Evolutionary conservation across 2,113 vertebrate genomes (phyloP), one percentile per base, ranked within the genome.

Genomic region (Nothocercus nigrocapillus): DNA sequence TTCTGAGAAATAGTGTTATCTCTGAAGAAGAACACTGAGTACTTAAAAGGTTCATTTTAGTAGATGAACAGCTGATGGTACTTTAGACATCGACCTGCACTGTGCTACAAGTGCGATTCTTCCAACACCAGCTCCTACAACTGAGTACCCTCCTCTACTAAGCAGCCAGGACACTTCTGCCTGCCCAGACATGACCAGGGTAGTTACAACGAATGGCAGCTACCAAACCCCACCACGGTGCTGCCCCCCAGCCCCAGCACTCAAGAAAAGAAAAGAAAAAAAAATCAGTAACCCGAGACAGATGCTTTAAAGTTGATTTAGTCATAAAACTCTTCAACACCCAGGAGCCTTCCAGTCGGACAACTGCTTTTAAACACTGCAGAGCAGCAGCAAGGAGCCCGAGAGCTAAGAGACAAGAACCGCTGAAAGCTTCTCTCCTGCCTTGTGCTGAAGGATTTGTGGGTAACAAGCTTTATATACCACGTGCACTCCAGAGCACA

Each of bases 1-100:
- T 93, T 95, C 79, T 86, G 76, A 97, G 90, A 96, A 97, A 89
- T 95, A 97, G 90, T 95, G 94, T 95, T 95, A 83, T 90, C 84
- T 95, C 72, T 80, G 93, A 93, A 95, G 94, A 96, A 90, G 69
- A 95, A 49, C 87, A 92, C 82, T 1, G 3, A 95, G 74, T 95
- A 93, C 70, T 96, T 92, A 76, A 87, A 91, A 93, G 85, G 32
- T 62, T 95, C 76, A 75, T 89, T 95, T 90, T 58, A 87, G 91
- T 49, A 96, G 53, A 82, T 69, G 85, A 83, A 93, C 38, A 96
- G 93, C 4, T 40, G 72, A 95, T 76, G 72, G 93, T 88, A 80
- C 68, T 94, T 94, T 42, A 95, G 77, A 80, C 80, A 90, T 84
- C 34, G 78, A 94, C 75, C 89, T 95, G 94, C 86, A 94, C 88